These are phyloP conservation scores for Volucella inanis DNA, from an alignment of 2,888 invertebrate species.

Conservation along the genomic window DNA sequence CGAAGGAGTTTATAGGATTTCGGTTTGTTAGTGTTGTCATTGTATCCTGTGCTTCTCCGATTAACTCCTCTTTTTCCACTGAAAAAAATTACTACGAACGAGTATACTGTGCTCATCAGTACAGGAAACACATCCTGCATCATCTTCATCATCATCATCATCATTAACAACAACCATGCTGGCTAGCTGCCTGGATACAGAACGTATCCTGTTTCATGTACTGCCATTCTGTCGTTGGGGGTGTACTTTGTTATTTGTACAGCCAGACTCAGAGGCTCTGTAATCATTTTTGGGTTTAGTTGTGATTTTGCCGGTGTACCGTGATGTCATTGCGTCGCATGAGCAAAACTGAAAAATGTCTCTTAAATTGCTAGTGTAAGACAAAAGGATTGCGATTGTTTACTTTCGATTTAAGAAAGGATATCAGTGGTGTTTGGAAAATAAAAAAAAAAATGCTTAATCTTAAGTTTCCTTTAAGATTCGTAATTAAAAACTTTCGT, in stretches of 20 bases:
- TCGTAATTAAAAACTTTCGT: slow-evolving; percentile 50
- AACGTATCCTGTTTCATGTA: slow-evolving; percentile 68
- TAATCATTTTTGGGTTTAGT: slow-evolving; percentile 71
- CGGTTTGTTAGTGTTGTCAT: not conserved
- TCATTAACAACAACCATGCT: slow-evolving; percentile 54
- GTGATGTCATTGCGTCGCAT: slow-evolving; percentile 71
- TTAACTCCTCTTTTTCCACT: slow-evolving; percentile 29
- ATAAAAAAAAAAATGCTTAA: slow-evolving; percentile 38
- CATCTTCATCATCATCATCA: slow-evolving; percentile 48
- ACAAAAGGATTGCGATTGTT: slow-evolving; percentile 45
- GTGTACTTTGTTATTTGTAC: slow-evolving; percentile 36
- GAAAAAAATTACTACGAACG: slow-evolving; percentile 32
- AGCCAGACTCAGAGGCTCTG: slow-evolving; percentile 67
- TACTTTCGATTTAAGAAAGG: slow-evolving; percentile 45
- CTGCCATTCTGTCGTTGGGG: slow-evolving; percentile 40
- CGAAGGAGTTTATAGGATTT: not conserved
- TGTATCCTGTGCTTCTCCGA: slow-evolving; percentile 27
- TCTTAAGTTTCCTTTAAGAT: slow-evolving; percentile 33
- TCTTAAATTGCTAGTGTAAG: slow-evolving; percentile 28
- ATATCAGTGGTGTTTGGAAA: slow-evolving; percentile 53
- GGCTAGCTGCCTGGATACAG: not conserved
- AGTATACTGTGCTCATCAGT: not conserved
- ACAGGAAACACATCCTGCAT: slow-evolving; percentile 66
- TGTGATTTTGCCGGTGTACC: slow-evolving; percentile 73
- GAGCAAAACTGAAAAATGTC: slow-evolving; percentile 33